Evolutionary conservation across 2,113 vertebrate species (phyloP), one percentile per base, ranked within the genome.

Genomic region (Chroicocephalus ridibundus): DNA sequence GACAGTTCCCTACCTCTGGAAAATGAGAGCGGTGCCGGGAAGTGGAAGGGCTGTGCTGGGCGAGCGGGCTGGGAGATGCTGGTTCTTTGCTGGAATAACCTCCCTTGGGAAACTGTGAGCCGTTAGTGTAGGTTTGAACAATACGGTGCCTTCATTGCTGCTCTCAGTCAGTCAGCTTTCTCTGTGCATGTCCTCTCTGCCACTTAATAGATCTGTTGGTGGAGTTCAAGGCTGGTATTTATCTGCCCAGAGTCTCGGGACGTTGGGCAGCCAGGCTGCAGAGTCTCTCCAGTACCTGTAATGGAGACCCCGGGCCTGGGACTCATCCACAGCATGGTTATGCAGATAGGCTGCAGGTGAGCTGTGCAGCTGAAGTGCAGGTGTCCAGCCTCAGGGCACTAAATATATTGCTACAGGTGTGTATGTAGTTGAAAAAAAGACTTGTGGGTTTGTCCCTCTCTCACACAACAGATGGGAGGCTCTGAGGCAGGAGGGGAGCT

Each of bases 361-460:
- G 72, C 83, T 60, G 4, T 27, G 27, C 5, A 22, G 34, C 34
- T 20, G n/a, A 62, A 6, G 6, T 4, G 32, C 82, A 77, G 65
- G n/a, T 57, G n/a, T 24, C 15, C 15, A 2, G 20, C 21, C 11
- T 55, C 16, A n/a, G 64, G 66, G 32, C 5, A 10, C 11, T 29
- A 13, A 5, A 36, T 75, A 40, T 17, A 44, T 16, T 15, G 72
- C 34, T 47, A 8, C 83, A 82, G 77, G 32, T 92, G 77, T 19
- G 38, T 15, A 21, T 15, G 12, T 1, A 8, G 15, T 3, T 27
- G 3, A 11, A 12, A 3, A 40, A 8, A 19, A 7, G 34, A 2
- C 5, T 10, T 14, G 14, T 3, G 5, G 3, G 11, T 1, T 2
- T 6, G 2, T 0, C 1, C 0, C 1, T 49, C 0, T 19, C 0